phyloP scores from a whole-genome alignment of 2,113 vertebrate species.

The Lethenteron reissneri region DNA sequence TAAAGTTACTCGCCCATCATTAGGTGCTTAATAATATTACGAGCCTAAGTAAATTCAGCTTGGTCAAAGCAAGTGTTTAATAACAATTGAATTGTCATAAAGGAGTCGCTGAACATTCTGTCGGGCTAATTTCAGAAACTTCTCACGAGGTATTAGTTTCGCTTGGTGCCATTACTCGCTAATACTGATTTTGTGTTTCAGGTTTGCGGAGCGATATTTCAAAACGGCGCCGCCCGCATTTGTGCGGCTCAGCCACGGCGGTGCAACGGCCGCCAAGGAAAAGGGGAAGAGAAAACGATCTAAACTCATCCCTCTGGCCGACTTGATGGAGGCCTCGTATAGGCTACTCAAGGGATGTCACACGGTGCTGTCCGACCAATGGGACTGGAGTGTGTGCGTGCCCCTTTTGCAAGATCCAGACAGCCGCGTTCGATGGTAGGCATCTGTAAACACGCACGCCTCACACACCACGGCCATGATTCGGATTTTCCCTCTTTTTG shows the following conservation, averaged over 20 bases:
- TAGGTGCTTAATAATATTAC: no score
- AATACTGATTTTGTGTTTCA: slow-evolving; percentile 14
- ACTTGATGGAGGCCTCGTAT: slow-evolving; percentile 80
- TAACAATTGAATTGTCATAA: no score
- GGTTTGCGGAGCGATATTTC: slow-evolving; percentile 76
- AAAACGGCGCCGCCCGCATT: slow-evolving; percentile 57
- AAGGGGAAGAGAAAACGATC: slow-evolving; percentile 67
- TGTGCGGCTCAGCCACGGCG: slow-evolving; percentile 78
- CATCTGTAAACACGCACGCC: slow-evolving; percentile 5
- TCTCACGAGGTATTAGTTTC: no score
- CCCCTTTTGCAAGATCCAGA: slow-evolving; percentile 80
- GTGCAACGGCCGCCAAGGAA: slow-evolving; percentile 49
- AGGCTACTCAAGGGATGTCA: slow-evolving; percentile 58
- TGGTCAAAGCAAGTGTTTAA: no score
- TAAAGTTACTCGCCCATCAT: no score
- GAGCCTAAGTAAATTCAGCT: no score
- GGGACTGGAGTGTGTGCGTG: slow-evolving; percentile 94
- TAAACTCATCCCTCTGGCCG: slow-evolving; percentile 42
- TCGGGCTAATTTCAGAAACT: no score
- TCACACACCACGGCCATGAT: neutral
- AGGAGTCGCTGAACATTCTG: no score
- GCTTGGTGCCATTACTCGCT: no score
- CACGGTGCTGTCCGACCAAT: slow-evolving; percentile 43
- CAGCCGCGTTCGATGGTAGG: slow-evolving; percentile 65
- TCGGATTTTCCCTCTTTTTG: neutral